Percentiles rank a stretch among this genome's conserved stretches.
phyloP scores from a whole-genome alignment of 2,113 vertebrate genomes.

The Saccopteryx bilineata region DNA sequence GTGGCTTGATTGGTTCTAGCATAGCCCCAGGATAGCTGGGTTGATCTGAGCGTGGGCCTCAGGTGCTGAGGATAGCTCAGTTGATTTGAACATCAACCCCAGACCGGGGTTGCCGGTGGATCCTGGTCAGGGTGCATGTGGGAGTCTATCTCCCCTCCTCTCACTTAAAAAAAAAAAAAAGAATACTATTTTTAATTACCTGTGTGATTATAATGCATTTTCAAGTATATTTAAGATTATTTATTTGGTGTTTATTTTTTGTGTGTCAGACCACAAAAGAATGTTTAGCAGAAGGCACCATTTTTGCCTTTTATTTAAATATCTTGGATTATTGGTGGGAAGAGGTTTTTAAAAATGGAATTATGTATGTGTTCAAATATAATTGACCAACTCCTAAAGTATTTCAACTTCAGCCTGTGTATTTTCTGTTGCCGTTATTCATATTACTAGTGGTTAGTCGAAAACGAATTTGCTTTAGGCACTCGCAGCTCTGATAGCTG shows the following conservation, averaged over 20 bases:
- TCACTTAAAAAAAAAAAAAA: not conserved
- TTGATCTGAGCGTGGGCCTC: no score
- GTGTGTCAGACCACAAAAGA: not conserved
- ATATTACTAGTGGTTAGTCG: conserved; percentile 43
- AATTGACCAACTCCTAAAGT: not conserved
- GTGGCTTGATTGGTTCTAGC: no score
- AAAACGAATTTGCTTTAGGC: conserved; percentile 18
- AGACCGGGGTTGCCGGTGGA: no score
- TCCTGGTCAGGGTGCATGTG: no score
- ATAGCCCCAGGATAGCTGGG: no score
- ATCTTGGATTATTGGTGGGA: conserved; percentile 2
- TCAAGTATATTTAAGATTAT: conserved; percentile 54
- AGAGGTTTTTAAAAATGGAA: conserved; percentile 45
- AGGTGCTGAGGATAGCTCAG: no score
- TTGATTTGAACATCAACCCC: no score
- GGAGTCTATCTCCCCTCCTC: no score
- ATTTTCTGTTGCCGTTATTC: conserved; percentile 11
- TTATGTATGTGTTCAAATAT: not conserved
- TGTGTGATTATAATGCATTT: conserved; percentile 2
- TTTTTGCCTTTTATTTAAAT: conserved; percentile 58
- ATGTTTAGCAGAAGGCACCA: not conserved
- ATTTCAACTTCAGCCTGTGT: not conserved
- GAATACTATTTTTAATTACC: conserved; percentile 52
- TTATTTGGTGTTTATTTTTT: conserved; percentile 53
- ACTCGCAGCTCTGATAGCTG: not conserved